Conservation (phyloP, 2,888 invertebrate species). For the Cephus pulcher region DNA sequence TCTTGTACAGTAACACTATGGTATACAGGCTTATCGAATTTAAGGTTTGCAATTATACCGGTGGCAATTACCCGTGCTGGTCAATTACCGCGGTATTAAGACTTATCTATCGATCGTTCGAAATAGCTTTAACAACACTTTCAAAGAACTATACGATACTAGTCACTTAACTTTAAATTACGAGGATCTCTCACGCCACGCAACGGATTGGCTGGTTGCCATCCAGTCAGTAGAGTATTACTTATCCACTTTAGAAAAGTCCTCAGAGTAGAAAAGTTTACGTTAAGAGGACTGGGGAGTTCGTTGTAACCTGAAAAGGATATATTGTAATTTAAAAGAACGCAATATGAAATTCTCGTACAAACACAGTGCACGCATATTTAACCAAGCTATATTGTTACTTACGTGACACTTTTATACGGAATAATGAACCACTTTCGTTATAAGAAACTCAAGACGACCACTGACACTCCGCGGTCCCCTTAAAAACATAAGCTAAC, state of each 20-base stretch:
- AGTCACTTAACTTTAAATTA: slow-evolving; percentile 33
- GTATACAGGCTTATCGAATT: slow-evolving; percentile 32
- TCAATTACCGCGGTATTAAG: slow-evolving; percentile 51
- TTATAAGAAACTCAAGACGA: not conserved
- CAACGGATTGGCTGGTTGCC: not conserved
- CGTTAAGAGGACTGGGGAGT: not conserved
- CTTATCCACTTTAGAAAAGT: not conserved
- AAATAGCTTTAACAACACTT: not conserved
- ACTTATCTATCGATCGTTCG: not conserved
- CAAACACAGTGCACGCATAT: not conserved
- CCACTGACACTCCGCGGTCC: not conserved
- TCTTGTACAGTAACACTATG: not conserved
- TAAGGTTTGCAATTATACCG: slow-evolving; percentile 40
- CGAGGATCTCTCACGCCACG: slow-evolving; percentile 43
- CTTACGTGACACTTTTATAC: not conserved
- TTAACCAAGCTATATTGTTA: not conserved
- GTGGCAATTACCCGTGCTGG: slow-evolving; percentile 39
- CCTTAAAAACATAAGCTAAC: not conserved
- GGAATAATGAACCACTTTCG: not conserved
- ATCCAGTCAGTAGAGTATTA: not conserved
- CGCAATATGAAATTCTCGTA: not conserved
- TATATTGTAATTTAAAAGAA: not conserved
- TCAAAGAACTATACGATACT: not conserved
- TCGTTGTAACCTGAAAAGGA: not conserved
- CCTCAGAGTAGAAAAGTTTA: not conserved